phyloP scores from a whole-genome alignment of 2,888 invertebrate genomes.

The Luperina nickerlii region DNA sequence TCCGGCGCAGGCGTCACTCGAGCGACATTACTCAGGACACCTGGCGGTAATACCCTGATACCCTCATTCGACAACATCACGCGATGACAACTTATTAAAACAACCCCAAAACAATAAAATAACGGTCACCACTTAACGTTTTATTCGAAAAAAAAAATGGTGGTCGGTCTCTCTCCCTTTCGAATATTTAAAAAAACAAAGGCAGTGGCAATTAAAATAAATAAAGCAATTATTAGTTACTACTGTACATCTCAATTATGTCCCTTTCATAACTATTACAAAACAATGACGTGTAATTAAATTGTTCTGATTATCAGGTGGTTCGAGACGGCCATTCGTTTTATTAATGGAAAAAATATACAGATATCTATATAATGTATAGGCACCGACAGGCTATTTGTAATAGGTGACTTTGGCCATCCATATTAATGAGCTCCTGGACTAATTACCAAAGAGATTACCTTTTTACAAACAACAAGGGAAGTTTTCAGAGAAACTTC shows the following conservation, averaged over 20 bases:
- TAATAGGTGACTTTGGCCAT: slow-evolving; percentile 20
- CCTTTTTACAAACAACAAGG: neutral
- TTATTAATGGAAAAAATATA: slow-evolving; percentile 38
- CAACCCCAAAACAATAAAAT: slow-evolving; percentile 22
- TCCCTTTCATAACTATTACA: slow-evolving; percentile 65
- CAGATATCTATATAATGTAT: neutral
- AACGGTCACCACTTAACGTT: slow-evolving; percentile 11
- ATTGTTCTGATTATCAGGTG: slow-evolving; percentile 69
- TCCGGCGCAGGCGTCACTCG: neutral
- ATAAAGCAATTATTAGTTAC: slow-evolving; percentile 73
- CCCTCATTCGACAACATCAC: slow-evolving; percentile 25
- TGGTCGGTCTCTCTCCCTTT: neutral
- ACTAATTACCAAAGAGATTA: neutral
- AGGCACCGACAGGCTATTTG: neutral
- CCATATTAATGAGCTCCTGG: slow-evolving; percentile 22
- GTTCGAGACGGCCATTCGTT: slow-evolving; percentile 31
- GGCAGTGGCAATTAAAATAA: slow-evolving; percentile 66
- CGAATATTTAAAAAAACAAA: slow-evolving; percentile 47
- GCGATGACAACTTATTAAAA: slow-evolving; percentile 36
- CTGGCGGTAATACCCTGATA: slow-evolving; percentile 4
- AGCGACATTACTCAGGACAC: neutral
- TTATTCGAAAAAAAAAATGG: slow-evolving; percentile 20
- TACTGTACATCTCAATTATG: slow-evolving; percentile 73
- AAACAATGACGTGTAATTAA: slow-evolving; percentile 70
- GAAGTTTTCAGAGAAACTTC: neutral